Base-by-base conservation (phyloP, 2,888 invertebrate species). In the Holacanthella duospinosa region DNA sequence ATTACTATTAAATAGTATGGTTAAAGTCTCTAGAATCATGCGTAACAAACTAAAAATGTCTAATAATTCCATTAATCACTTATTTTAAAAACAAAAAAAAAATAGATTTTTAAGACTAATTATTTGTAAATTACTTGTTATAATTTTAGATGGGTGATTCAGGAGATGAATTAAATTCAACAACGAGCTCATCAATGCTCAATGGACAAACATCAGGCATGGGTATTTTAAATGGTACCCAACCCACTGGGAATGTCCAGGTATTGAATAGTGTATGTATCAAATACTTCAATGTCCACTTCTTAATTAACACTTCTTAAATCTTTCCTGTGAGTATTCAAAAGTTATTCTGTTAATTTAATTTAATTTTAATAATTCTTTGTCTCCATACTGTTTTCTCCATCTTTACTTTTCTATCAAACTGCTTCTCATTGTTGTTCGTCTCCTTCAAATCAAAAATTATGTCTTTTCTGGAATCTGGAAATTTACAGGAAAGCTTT, bases 161-260 rank as follows among this genome's bases (percentile, higher is more conserved):
- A 53, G 66, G 68, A 61, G 72, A 72, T 29, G 62, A 68, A 61
- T 29, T 65, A 29, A 48, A 48, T 48, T 48, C 48, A 4, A 66
- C 64, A 62, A 61, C 63, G 29, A 60, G 65, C 55, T n/a, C n/a
- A n/a, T 56, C 65, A 36, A 26, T 24, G 24, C 43, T 69, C 59
- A 70, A 71, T 68, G 71, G 70, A 60, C 65, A 66, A 28, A 56
- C 61, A n/a, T 43, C 66, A 62, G 67, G 65, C 19, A 71, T 70
- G 69, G 71, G 72, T 43, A 66, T 71, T 54, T 61, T 72, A 36
- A 72, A 72, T 65, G 70, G 70, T 53, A 69, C 70, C 57, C 72
- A 71, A 59, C 64, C 71, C 59, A 70, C 72, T 44, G 72, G 72
- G 61, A 72, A 72, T 64, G 72, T 72, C 67, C 71, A 72, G 72